Evolutionary conservation across 2,113 vertebrate species (phyloP), one percentile per base, ranked within the genome.

Genomic region (Istiophorus platypterus): DNA sequence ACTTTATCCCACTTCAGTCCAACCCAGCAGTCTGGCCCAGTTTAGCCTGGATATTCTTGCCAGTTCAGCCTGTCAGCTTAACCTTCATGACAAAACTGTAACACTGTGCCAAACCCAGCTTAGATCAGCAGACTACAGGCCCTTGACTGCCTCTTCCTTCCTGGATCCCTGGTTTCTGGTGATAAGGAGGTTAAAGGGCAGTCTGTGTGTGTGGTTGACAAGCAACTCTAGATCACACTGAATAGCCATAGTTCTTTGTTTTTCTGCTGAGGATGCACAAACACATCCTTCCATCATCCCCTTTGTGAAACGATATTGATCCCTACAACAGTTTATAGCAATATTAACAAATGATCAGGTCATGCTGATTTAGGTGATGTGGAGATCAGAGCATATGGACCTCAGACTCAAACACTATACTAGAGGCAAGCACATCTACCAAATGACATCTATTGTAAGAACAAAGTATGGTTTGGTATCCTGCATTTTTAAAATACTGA

Each of bases 101-200:
- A 12, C 4, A 10, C 22, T n/a, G 24, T 42, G 34, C 47, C 0
- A 67, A 58, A 56, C 41, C 56, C 20, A 68, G 81, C 82, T 68
- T n/a, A 26, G 82, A 74, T 86, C 84, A 89, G 83, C 72, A 82
- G 39, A 83, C 84, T 63, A 76, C 51, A 57, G 58, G 20, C 29
- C 7, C 65, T 47, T 57, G 57, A 61, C 54, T 41, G 42, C 39
- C 37, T 65, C 80, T 84, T 89, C 82, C 80, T 88, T 89, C 86
- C 90, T 81, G 68, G n/a, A 68, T 62, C 76, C 56, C 68, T 91
- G 92, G 37, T 64, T 62, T 80, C 49, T 74, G 24, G 54, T 31
- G 92, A 92, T 89, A 91, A 91, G 76, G 82, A 81, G 87, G 88
- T 82, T 59, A 84, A 72, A 58, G 70, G 34, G 75, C 24, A 14